A percentile compares a stretch with the other conserved stretches of the same genome.
Conservation (phyloP, 2,113 vertebrate species). For the Cathartes aura region DNA sequence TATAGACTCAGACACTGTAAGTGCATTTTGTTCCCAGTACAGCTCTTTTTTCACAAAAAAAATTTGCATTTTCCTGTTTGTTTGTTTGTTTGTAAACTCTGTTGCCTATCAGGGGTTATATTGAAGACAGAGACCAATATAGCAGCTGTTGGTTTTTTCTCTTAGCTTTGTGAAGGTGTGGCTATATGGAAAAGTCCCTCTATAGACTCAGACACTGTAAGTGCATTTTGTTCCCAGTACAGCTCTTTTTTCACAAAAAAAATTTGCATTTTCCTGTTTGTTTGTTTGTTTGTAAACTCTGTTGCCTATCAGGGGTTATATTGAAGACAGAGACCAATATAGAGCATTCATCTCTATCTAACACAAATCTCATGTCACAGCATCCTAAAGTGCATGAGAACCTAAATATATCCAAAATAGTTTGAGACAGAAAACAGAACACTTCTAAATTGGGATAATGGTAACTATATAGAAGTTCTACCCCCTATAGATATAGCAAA, state of each 20-base stretch:
- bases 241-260: not conserved
- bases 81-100: not conserved
- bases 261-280: not conserved
- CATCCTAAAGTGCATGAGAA: not conserved
- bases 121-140: not conserved
- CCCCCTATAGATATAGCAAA: not conserved
- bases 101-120: not conserved
- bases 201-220: not conserved
- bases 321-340: not conserved
- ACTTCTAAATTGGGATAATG: not conserved
- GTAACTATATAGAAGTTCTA: not conserved
- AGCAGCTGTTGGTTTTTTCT: not conserved
- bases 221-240: not conserved
- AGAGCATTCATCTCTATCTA: not conserved
- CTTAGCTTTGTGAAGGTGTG: not conserved
- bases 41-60: not conserved
- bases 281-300: not conserved
- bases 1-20: not conserved
- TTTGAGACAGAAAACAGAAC: not conserved
- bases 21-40: not conserved
- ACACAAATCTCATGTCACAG: not conserved
- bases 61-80: not conserved
- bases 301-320: not conserved
- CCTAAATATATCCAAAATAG: not conserved
- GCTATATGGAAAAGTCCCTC: not conserved